Base-by-base conservation (phyloP, 2,888 invertebrate genomes). In the Brachypalpus laphriformis region DNA sequence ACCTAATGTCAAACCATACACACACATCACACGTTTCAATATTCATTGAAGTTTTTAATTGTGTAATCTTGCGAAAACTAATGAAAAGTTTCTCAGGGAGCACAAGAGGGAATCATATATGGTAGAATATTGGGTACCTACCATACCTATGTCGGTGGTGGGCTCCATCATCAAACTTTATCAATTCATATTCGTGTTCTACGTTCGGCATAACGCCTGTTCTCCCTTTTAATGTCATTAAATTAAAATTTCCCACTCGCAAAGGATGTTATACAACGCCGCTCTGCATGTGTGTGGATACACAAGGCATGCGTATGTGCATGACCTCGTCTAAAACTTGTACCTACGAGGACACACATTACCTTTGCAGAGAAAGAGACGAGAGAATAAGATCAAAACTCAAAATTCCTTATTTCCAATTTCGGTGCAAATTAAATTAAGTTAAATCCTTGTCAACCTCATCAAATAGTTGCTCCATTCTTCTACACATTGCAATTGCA, bases 391-490 rank as follows among this genome's bases (percentile, higher is more conserved):
- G 85, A 85, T 81, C 75, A 85, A 85, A 85, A 85, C 61, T 85
- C 65, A 71, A 66, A 85, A 81, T 85, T 85, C 85, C 85, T 80
- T 81, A 85, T 85, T 85, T 85, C 81, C 81, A 85, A 85, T 85
- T 85, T 81, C 75, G 70, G 81, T 86, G 86, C 77, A 77, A 82
- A 87, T 70, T 54, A 87, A 88, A 88, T 88, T 87, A 88, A 87
- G 87, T 87, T 88, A 88, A 88, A 87, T 88, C 87, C 87, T 88
- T 86, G 87, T 86, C 87, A 88, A 87, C 87, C 87, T 88, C 86
- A 87, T 87, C 87, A 88, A 88, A 87, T 88, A 88, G 87, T 88
- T 88, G 86, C 85, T 87, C 83, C 87, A 88, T 87, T 87, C 87
- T 87, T 87, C 87, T 83, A 56, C 78, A 83, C 78, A 86, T 75